phyloP scores from a whole-genome alignment of 2,113 vertebrate genomes.

The Acanthochromis polyacanthus region DNA sequence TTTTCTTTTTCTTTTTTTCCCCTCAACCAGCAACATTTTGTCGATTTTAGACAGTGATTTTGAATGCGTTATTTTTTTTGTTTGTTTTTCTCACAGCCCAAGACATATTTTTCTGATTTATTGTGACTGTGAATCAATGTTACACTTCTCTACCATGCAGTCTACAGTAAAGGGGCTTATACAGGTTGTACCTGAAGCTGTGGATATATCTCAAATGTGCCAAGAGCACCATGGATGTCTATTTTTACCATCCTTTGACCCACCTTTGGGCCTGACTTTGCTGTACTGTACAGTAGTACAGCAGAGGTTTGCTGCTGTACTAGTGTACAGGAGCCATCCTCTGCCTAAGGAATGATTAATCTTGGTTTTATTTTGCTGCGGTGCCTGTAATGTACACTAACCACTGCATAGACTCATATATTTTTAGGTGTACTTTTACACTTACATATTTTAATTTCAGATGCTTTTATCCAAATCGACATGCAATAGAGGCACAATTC shows the following conservation, averaged over 20 bases:
- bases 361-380: background rate
- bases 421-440: background rate
- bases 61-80: background rate
- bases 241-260: slow-evolving; percentile 41
- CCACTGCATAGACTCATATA: background rate
- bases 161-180: background rate
- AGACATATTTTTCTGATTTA: background rate
- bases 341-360: slow-evolving; percentile 1
- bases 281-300: background rate
- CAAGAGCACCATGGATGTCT: slow-evolving; percentile 9
- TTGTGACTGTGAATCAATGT: background rate
- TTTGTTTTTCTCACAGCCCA: slow-evolving; percentile 8
- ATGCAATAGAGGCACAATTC: too few relatives aligned
- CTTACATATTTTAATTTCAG: background rate
- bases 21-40: background rate
- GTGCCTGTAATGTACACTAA: background rate
- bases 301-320: too few relatives aligned
- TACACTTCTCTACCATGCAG: background rate
- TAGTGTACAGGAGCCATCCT: background rate
- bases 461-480: background rate
- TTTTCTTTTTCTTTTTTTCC: slow-evolving; percentile 2
- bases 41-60: background rate
- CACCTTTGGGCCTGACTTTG: slow-evolving; percentile 11
- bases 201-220: slow-evolving; percentile 17
- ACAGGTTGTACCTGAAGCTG: slow-evolving; percentile 3